phyloP scores from a whole-genome alignment of 2,113 vertebrate genomes.

The Raja brachyura region DNA sequence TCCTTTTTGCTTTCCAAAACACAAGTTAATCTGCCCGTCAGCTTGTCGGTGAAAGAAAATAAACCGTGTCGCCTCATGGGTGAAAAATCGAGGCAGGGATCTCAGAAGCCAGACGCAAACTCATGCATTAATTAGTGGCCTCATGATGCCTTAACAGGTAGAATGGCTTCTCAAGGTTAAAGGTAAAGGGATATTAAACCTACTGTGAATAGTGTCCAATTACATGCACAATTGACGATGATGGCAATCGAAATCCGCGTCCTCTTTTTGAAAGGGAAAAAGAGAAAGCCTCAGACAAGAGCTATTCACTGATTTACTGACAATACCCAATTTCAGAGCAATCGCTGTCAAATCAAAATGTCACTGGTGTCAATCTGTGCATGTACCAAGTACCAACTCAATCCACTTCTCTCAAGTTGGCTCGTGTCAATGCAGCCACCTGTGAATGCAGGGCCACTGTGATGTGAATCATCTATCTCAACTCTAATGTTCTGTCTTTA shows the following conservation, averaged over 20 bases:
- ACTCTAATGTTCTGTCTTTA: not conserved
- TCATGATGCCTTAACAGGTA: not conserved
- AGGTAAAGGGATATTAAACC: not conserved
- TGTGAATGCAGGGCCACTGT: not conserved
- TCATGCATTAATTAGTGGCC: not conserved
- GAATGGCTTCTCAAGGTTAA: slow-evolving; percentile 10
- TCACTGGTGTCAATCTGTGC: not conserved
- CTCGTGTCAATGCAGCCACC: not conserved
- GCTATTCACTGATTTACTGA: not conserved
- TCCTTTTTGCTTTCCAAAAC: slow-evolving; percentile 84
- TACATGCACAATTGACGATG: slow-evolving; percentile 24
- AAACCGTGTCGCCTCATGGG: too few species aligned
- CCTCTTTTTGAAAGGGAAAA: not conserved
- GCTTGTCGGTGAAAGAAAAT: slow-evolving; percentile 51
- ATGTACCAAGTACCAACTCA: not conserved
- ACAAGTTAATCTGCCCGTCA: slow-evolving; percentile 98
- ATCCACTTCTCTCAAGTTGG: not conserved
- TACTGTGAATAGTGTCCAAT: slow-evolving; percentile 27
- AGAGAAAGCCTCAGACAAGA: not conserved
- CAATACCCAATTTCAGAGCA: not conserved
- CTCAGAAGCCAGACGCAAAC: not conserved
- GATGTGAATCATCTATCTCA: not conserved
- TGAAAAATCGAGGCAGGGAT: not conserved
- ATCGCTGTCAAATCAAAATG: not conserved
- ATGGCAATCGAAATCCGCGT: not conserved